Conservation (phyloP, 2,888 invertebrate genomes). For the Terebella lapidaria region DNA sequence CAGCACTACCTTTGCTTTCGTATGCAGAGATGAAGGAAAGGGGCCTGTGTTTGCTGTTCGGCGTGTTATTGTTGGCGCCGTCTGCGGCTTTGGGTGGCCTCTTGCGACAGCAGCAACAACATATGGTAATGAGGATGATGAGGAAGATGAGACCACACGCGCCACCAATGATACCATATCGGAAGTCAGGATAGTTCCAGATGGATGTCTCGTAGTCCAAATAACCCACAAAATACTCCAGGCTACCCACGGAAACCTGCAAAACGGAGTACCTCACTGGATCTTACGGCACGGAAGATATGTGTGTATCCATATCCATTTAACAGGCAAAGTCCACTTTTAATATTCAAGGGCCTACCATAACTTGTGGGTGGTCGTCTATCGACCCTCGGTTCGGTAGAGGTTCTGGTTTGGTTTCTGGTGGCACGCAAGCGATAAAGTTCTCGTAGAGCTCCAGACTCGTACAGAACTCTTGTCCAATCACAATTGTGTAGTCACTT, state of each 20-base stretch:
- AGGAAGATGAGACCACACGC: background rate
- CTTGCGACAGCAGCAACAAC: background rate
- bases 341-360: background rate
- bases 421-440: background rate
- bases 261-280: no score
- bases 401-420: background rate
- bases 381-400: background rate
- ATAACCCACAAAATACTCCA: background rate
- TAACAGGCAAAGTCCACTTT: no score
- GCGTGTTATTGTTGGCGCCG: no score
- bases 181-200: conserved; percentile 2
- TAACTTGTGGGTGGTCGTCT: background rate
- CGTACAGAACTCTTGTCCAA: background rate
- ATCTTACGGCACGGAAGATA: no score
- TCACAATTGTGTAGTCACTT: no score
- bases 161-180: conserved; percentile 1
- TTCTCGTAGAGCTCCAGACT: background rate
- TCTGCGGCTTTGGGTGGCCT: background rate
- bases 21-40: background rate
- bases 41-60: background rate
- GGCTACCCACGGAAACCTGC: conserved; percentile 2
- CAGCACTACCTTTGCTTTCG: background rate
- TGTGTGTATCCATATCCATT: no score
- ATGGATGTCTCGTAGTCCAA: background rate
- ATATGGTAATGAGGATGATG: background rate